Evolutionary conservation across 2,113 vertebrate genomes (phyloP).

Genomic region (Apodemus sylvaticus): DNA sequence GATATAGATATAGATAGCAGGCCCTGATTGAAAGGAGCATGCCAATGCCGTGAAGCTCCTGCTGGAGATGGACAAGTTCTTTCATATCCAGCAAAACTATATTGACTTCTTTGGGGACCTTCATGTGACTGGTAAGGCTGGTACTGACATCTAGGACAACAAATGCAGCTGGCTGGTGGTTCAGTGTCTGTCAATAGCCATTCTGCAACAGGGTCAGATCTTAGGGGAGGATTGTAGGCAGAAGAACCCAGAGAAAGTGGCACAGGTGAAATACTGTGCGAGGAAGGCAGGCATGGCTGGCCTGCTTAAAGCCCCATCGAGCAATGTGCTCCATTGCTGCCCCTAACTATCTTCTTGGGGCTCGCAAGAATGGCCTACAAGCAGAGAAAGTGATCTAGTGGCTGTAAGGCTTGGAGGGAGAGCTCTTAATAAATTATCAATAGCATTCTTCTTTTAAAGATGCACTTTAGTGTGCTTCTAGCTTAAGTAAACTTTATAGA

Average conservation of each 20-base stretch:
- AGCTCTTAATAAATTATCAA: neutral
- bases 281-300: neutral
- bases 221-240: neutral
- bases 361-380: neutral
- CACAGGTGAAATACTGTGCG: neutral
- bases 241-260: neutral
- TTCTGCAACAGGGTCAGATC: neutral
- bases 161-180: conserved; percentile 98
- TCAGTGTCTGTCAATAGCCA: conserved; percentile 83
- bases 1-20: conserved; percentile 86
- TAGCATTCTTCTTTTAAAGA: neutral
- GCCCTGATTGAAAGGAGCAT: conserved; percentile 90
- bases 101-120: neutral
- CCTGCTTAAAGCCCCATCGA: neutral
- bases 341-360: neutral
- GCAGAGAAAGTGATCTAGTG: neutral
- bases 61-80: conserved; percentile 96
- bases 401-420: neutral
- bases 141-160: conserved; percentile 91
- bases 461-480: neutral
- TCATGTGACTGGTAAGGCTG: conserved; percentile 87
- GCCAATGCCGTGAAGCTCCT: conserved; percentile 90
- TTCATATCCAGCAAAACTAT: conserved; percentile 91
- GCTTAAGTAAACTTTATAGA: neutral
- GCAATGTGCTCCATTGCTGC: neutral